phyloP scores from a whole-genome alignment of 2,113 vertebrate genomes.

The Pelodiscus sinensis region DNA sequence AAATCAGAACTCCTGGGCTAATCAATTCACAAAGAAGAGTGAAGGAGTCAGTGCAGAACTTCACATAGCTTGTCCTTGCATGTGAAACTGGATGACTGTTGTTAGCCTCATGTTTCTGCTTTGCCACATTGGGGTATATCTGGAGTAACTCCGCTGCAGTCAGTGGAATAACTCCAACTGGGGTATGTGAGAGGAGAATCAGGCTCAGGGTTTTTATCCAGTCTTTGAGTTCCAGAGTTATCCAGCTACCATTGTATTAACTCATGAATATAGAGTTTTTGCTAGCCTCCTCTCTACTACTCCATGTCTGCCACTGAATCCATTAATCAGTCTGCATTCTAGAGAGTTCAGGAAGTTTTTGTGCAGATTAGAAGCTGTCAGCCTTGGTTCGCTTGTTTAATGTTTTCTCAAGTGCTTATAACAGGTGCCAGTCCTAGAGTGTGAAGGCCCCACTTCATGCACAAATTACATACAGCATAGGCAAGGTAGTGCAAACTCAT shows the following conservation, averaged over 20 bases:
- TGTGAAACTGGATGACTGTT: not conserved
- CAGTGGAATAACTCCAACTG: not conserved
- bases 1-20: not conserved
- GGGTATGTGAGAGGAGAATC: not conserved
- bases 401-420: not conserved
- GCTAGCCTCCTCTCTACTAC: not conserved
- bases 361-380: not conserved
- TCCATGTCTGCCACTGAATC: not conserved
- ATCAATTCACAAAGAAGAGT: not conserved
- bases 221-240: not conserved
- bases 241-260: not conserved
- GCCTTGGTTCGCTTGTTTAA: not conserved
- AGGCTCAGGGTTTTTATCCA: not conserved
- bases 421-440: not conserved
- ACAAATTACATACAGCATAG: too few species aligned
- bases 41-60: not conserved
- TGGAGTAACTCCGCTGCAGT: not conserved
- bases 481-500: not conserved
- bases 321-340: not conserved
- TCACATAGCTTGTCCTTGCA: not conserved
- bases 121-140: not conserved
- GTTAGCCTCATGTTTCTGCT: not conserved
- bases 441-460: not conserved
- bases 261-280: not conserved
- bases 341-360: not conserved